Conservation (phyloP, 2,113 vertebrate species). For the Chaetops frenatus region DNA sequence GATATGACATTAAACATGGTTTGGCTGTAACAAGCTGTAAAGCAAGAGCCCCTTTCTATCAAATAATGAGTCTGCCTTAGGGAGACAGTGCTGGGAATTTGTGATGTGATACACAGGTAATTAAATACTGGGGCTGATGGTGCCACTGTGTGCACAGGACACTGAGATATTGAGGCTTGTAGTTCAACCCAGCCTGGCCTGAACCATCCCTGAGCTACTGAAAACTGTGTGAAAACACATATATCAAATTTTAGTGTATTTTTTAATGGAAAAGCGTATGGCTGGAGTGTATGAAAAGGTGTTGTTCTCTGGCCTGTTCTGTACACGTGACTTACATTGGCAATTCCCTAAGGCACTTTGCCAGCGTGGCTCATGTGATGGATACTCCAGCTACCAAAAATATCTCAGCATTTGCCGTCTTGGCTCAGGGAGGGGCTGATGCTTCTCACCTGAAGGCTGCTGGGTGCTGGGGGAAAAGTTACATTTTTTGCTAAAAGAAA, state of each 20-base stretch:
- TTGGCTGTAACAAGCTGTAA: neutral
- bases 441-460: neutral
- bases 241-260: neutral
- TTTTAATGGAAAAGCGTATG: neutral
- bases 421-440: neutral
- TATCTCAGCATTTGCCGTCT: neutral
- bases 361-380: fast-evolving
- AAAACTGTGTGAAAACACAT: neutral
- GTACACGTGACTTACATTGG: fast-evolving
- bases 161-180: neutral
- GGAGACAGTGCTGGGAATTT: neutral
- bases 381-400: neutral
- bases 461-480: neutral
- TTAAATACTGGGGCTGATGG: neutral
- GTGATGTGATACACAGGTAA: neutral
- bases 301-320: neutral
- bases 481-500: neutral
- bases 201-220: neutral
- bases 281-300: neutral
- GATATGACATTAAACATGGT: neutral
- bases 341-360: neutral
- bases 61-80: neutral
- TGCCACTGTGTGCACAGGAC: neutral
- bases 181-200: neutral
- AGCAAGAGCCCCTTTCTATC: neutral